These are phyloP conservation scores for Artemia sinica DNA, from an alignment of 2,888 invertebrate genomes.

Conservation along the genomic window DNA sequence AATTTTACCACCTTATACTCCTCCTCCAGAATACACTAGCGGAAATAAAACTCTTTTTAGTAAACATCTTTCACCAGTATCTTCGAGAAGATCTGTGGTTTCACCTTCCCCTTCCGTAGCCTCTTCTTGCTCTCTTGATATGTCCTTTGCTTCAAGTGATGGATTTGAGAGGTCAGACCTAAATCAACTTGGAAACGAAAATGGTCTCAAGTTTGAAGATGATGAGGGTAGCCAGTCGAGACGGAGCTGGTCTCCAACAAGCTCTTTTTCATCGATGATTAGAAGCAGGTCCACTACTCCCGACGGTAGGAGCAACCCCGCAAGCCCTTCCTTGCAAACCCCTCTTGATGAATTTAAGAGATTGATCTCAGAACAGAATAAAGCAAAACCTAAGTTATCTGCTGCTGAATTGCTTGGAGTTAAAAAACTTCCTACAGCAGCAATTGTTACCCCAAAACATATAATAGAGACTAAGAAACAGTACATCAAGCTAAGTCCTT, in stretches of 20 bases:
- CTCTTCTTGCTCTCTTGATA: slow-evolving; percentile 22
- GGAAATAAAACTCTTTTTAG: not conserved
- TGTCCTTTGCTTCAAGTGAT: slow-evolving; percentile 20
- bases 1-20: slow-evolving; percentile 4
- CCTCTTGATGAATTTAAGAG: slow-evolving; percentile 10
- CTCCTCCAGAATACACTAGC: not conserved
- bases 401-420: slow-evolving; percentile 10
- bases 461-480: not conserved
- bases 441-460: not conserved
- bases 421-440: not conserved
- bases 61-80: not conserved
- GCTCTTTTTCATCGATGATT: not conserved
- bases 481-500: not conserved
- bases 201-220: not conserved
- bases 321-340: not conserved
- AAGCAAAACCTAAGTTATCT: not conserved
- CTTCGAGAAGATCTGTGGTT: not conserved
- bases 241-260: not conserved
- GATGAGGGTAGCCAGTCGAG: not conserved
- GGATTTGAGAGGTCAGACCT: slow-evolving; percentile 6
- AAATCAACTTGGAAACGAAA: not conserved
- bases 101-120: slow-evolving; percentile 20
- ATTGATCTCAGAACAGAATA: slow-evolving; percentile 8
- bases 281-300: slow-evolving; percentile 7
- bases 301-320: not conserved